phyloP scores from a whole-genome alignment of 2,888 invertebrate genomes.

The Tiphia femorata region DNA sequence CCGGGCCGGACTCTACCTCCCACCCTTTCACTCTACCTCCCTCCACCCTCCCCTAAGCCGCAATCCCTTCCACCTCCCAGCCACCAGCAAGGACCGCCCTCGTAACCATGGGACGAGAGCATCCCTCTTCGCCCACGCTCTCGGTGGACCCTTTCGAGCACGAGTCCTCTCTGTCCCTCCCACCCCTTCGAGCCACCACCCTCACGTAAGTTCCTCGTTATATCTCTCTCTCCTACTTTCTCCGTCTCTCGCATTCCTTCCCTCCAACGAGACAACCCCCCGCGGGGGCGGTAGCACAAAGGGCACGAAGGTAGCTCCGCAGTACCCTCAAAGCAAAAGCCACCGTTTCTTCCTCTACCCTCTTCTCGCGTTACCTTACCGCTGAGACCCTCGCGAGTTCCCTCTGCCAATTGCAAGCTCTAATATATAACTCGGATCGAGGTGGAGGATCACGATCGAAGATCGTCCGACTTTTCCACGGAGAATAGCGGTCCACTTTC shows the following conservation, averaged over 20 bases:
- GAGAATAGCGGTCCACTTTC: not conserved
- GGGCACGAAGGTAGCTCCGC: slow-evolving; percentile 41
- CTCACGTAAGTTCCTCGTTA: not conserved
- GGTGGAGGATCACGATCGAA: not conserved
- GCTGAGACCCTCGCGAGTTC: too few species aligned
- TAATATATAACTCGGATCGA: too few species aligned
- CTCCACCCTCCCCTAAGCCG: slow-evolving; percentile 35
- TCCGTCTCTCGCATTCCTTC: slow-evolving; percentile 6
- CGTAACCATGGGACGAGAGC: slow-evolving; percentile 51
- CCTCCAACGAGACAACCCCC: slow-evolving; percentile 45
- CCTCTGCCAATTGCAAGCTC: too few species aligned
- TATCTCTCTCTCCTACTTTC: slow-evolving; percentile 5
- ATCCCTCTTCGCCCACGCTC: slow-evolving; percentile 55
- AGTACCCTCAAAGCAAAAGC: slow-evolving; percentile 24
- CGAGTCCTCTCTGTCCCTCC: slow-evolving; percentile 13
- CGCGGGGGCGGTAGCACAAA: slow-evolving; percentile 61
- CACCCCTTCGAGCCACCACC: not conserved
- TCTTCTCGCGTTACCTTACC: slow-evolving; percentile 24
- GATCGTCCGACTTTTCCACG: not conserved
- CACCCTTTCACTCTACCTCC: slow-evolving; percentile 32
- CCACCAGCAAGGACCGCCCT: slow-evolving; percentile 50
- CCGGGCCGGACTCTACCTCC: slow-evolving; percentile 37
- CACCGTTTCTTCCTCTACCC: slow-evolving; percentile 26
- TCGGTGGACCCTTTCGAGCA: slow-evolving; percentile 6
- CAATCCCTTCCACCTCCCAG: slow-evolving; percentile 39